Evolutionary conservation across 2,113 vertebrate species (phyloP).

Genomic region (Pycnonotus jocosus): DNA sequence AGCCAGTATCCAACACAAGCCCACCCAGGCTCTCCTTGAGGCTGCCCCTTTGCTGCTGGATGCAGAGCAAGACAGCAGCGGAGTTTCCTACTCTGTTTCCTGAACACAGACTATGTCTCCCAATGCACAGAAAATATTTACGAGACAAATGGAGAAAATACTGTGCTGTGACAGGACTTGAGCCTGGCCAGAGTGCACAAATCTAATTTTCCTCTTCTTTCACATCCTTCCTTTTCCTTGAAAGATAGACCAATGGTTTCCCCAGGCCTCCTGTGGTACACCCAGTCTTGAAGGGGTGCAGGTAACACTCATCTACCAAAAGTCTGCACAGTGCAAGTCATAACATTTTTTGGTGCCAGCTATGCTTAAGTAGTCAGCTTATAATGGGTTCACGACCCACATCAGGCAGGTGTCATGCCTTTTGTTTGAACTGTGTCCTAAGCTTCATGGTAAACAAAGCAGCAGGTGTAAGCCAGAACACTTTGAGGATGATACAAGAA

Average conservation of each 20-base stretch:
- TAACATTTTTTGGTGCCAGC: background rate
- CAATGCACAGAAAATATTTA: background rate
- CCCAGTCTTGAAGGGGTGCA: background rate
- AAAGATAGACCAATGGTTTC: background rate
- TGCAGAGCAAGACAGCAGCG: accelerated
- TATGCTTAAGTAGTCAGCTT: background rate
- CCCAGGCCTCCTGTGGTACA: background rate
- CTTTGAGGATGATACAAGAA: background rate
- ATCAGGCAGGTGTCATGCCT: background rate
- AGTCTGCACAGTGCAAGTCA: background rate
- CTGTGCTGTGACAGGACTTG: background rate
- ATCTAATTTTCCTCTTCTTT: background rate
- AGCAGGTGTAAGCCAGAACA: background rate
- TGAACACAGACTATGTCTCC: background rate
- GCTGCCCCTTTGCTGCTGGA: background rate
- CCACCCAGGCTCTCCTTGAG: background rate
- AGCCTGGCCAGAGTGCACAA: background rate
- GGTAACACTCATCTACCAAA: background rate
- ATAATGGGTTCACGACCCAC: background rate
- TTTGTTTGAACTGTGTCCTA: background rate
- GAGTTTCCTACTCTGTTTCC: background rate
- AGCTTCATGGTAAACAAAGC: background rate
- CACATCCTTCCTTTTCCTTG: background rate
- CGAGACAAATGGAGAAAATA: background rate
- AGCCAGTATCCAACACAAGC: background rate